A percentile compares a stretch with the other conserved stretches of the same genome.
Conservation (phyloP, 2,888 invertebrate species). For the Eristalis pertinax region DNA sequence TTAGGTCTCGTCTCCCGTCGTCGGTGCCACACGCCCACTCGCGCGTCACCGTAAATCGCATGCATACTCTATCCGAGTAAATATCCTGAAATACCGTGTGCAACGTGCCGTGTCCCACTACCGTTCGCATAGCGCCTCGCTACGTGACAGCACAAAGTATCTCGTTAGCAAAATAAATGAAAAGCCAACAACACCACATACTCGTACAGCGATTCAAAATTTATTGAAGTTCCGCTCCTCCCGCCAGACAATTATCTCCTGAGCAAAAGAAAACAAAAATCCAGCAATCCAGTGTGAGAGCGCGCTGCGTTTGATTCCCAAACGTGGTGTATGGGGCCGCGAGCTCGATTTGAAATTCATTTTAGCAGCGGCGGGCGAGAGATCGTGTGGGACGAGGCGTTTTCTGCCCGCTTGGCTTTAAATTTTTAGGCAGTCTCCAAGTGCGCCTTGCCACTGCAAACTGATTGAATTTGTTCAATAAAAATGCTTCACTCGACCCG, state of each 20-base stretch:
- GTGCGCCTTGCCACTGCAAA: not conserved
- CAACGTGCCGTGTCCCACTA: not conserved
- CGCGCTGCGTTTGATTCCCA: not conserved
- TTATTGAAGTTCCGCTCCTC: not conserved
- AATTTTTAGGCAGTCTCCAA: not conserved
- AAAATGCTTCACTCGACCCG: conserved; percentile 7
- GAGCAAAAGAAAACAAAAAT: not conserved
- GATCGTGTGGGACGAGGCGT: not conserved
- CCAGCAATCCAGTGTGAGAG: not conserved
- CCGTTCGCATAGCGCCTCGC: not conserved
- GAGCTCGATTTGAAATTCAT: not conserved
- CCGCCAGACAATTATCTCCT: not conserved
- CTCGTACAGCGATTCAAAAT: not conserved
- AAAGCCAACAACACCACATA: not conserved
- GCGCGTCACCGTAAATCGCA: not conserved
- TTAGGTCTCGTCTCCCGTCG: not conserved
- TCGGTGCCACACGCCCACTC: not conserved
- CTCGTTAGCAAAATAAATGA: not conserved
- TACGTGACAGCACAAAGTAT: not conserved
- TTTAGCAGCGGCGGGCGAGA: not conserved
- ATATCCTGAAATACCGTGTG: not conserved
- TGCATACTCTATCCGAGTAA: not conserved
- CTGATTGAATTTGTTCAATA: conserved; percentile 16
- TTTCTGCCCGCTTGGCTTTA: not conserved
- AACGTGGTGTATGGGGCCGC: not conserved